Evolutionary conservation across 2,888 invertebrate genomes (phyloP), one percentile per base, ranked within the genome.

Genomic region (Hylaea fasciaria): DNA sequence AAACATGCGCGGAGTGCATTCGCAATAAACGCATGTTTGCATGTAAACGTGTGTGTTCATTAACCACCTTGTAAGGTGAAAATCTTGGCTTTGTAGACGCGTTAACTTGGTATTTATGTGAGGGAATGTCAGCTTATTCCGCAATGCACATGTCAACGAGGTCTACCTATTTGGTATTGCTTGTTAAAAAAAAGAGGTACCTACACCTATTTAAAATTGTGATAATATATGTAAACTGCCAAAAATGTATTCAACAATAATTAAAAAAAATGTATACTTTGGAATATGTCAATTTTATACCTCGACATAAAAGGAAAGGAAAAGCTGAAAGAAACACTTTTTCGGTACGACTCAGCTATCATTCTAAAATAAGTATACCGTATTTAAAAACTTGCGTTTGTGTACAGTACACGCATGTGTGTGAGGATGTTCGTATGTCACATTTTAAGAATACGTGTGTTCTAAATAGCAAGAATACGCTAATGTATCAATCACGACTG

Each of bases 1-100:
- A 83, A 87, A 88, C 83, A 83, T 78, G 67, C 14, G 32, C 71
- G 63, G 80, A 83, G 80, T 79, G 79, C 82, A 77, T 81, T 81
- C 78, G 78, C 78, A 80, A 82, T 83, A 81, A 80, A 78, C 76
- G 78, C 76, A 71, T 71, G 76, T 73, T 68, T 73, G 67, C 72
- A 70, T 68, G 68, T 69, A 66, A 67, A 70, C 73, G 80, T 80
- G 81, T 76, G 83, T 77, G 81, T 83, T 79, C 80, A 82, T 82
- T 82, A 81, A 76, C 73, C 76, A 74, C 72, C 77, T 74, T 73
- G 68, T 71, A 70, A 73, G 72, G 73, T 72, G 76, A 70, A 78
- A 77, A 77, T 77, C 73, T 74, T 71, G 32, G 55, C 52, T 70
- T 68, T 71, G 75, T 68, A 60, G 52, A 50, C 62, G 57, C 59